Percentiles rank a stretch among this genome's conserved stretches.
Conservation (phyloP, 2,113 vertebrate species). For the Trogon surrucura region DNA sequence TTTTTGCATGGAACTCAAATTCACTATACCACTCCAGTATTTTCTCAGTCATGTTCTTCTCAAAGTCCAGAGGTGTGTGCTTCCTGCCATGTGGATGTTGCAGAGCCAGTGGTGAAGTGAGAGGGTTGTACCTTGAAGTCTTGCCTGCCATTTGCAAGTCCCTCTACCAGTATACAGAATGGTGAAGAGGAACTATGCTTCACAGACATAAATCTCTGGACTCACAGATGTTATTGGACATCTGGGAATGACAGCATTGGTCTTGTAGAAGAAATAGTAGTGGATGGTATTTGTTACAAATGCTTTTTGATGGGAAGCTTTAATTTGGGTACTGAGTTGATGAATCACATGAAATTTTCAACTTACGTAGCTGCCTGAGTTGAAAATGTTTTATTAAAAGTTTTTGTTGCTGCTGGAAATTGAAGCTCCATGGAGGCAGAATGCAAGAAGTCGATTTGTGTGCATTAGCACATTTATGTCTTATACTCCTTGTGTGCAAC, state of each 20-base stretch:
- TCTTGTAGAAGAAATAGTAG: neutral
- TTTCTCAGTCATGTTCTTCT: neutral
- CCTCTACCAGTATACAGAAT: neutral
- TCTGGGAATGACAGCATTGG: neutral
- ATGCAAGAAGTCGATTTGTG: neutral
- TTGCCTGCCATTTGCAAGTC: neutral
- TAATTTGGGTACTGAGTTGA: neutral
- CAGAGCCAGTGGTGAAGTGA: neutral
- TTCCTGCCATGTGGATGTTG: neutral
- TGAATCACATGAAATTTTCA: neutral
- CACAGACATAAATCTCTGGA: neutral
- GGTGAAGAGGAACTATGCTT: neutral
- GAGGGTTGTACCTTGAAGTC: neutral
- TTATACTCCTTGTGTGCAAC: neutral
- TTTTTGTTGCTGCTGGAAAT: neutral
- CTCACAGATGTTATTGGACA: neutral
- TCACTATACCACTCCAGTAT: neutral
- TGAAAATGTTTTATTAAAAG: neutral
- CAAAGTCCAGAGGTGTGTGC: neutral
- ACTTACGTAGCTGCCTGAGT: neutral
- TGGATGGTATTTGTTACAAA: neutral
- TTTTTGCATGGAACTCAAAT: neutral
- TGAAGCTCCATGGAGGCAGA: neutral
- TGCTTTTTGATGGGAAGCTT: neutral
- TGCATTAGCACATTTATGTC: neutral